A percentile compares a stretch with the other conserved stretches of the same genome.
phyloP scores from a whole-genome alignment of 2,797 vertebrate species.

The Alosa sapidissima region DNA sequence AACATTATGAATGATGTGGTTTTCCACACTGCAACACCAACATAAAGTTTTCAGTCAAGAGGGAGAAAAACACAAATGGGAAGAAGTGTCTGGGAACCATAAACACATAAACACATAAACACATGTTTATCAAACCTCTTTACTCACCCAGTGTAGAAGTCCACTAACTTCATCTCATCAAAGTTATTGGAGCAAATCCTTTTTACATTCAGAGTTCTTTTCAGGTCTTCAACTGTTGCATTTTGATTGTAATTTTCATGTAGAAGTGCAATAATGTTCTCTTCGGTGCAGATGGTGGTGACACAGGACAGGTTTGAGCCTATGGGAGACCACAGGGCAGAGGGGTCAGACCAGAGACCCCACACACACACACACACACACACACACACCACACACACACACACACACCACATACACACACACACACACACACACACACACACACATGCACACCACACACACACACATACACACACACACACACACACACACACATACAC shows the following conservation, averaged over 20 bases:
- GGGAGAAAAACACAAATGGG: too few relatives aligned
- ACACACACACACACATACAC: too few relatives aligned
- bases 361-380: not conserved
- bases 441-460: too few relatives aligned
- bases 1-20: slow-evolving; percentile 39
- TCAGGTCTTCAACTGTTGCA: not conserved
- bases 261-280: fast-evolving
- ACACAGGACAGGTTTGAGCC: not conserved
- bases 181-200: not conserved
- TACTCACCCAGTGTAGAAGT: slow-evolving; percentile 27
- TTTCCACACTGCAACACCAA: slow-evolving; percentile 55
- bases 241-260: fast-evolving
- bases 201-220: slow-evolving; percentile 18
- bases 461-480: too few relatives aligned
- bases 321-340: not conserved
- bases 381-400: too few relatives aligned
- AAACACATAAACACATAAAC: too few relatives aligned
- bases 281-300: not conserved
- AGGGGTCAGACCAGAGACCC: not conserved
- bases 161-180: fast-evolving
- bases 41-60: not conserved
- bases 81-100: too few relatives aligned
- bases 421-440: too few relatives aligned
- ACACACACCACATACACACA: too few relatives aligned
- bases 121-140: not conserved